phyloP scores from a whole-genome alignment of 2,888 invertebrate species.

The Caenorhabditis parvicauda region DNA sequence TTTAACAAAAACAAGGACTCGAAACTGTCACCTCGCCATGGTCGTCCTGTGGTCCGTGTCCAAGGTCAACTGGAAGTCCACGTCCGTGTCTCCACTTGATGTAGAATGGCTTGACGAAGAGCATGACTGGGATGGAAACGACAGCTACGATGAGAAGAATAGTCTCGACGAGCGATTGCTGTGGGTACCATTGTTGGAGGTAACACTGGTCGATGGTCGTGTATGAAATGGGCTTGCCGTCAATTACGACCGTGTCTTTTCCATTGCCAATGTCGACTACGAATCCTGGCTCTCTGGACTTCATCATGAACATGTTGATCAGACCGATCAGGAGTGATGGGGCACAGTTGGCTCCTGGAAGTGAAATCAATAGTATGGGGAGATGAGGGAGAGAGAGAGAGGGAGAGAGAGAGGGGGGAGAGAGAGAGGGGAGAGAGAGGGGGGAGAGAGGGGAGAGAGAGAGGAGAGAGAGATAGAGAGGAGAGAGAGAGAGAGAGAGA shows the following conservation, averaged over 20 bases:
- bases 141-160: slow-evolving; percentile 63
- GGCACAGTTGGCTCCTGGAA: slow-evolving; percentile 75
- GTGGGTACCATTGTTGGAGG: slow-evolving; percentile 54
- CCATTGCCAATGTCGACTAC: slow-evolving; percentile 12
- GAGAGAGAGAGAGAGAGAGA: background rate
- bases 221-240: slow-evolving; percentile 18
- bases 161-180: slow-evolving; percentile 56
- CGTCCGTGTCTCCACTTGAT: slow-evolving; percentile 32
- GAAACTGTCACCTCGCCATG: slow-evolving; percentile 67
- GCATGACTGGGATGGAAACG: slow-evolving; percentile 59
- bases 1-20: no score
- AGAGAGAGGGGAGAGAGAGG: background rate
- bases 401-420: background rate
- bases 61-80: slow-evolving; percentile 46
- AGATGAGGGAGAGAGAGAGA: no score
- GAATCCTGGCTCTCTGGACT: slow-evolving; percentile 62
- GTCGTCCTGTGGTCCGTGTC: slow-evolving; percentile 66
- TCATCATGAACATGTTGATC: slow-evolving; percentile 76
- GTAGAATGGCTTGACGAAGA: slow-evolving; percentile 60
- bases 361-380: no score
- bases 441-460: background rate
- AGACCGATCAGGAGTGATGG: slow-evolving; percentile 89
- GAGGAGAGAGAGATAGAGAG: no score
- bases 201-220: slow-evolving; percentile 44
- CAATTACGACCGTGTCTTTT: slow-evolving; percentile 12